Base-by-base conservation (phyloP, 2,888 invertebrate species). In the Drosophila monieri region DNA sequence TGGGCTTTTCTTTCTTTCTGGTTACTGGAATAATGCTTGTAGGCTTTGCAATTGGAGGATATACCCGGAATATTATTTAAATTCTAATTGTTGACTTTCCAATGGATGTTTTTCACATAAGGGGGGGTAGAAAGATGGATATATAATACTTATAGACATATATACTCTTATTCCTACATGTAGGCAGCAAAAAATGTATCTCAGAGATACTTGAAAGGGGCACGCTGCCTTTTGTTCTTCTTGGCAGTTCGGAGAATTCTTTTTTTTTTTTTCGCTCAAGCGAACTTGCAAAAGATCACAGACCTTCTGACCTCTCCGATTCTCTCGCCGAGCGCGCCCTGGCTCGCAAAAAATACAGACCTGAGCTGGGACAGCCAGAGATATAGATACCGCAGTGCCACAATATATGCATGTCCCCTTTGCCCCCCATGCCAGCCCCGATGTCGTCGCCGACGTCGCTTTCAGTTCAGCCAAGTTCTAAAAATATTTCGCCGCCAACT, bases 251-350 rank as follows among this genome's bases (percentile, higher is more conserved):
- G 72, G 41, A 53, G 72, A 72, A 72, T 72, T 71, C 27, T 53
- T 52, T 59, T 56, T 43, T 73, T 76, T 59, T 56, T 43, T 70
- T 76, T 70, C 70, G 72, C 64, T 73, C 37, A 59, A 59, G 60
- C 60, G 60, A 60, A 60, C 60, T 67, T 85, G 77, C 76, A 80
- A 85, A 86, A 85, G 87, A 85, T 88, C 85, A 84, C 80, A 86
- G 85, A 86, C 85, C 88, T 85, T 88, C 80, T 88, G 88, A 85
- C 88, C 88, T 85, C 87, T 78, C 76, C 39, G 78, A 27, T 48
- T 39, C 56, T 52, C 52, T 58, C 65, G 43, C 52, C 54, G 59
- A 64, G 65, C 67, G 67, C 73, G 67, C 73, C 76, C 73, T 71
- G 21, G 3, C 21, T 23, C 21, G 75, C 65, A 71, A 62, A 55